Conservation (phyloP, 2,888 invertebrate species). For the Chirona hameri region DNA sequence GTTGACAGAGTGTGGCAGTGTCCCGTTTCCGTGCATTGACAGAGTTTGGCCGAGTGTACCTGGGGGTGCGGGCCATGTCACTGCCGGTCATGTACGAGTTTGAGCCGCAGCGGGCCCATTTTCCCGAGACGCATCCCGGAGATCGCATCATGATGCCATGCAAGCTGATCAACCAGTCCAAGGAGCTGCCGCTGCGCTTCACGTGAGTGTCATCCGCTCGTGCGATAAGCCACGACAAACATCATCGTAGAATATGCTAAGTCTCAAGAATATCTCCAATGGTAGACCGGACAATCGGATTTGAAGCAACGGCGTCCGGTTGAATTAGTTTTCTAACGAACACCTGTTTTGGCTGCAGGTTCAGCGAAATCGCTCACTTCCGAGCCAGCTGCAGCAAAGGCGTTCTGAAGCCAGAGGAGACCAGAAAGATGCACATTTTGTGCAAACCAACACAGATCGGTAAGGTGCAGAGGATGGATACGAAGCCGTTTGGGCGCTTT, state of each 20-base stretch:
- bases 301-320: no score
- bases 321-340: no score
- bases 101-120: not conserved
- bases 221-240: no score
- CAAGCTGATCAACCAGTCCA: not conserved
- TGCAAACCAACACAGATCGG: slow-evolving; percentile 1
- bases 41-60: not conserved
- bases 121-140: not conserved
- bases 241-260: no score
- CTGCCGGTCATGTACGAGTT: slow-evolving; percentile 14
- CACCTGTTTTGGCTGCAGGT: not conserved
- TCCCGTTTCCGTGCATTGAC: not conserved
- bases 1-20: no score
- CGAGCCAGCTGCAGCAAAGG: not conserved
- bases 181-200: slow-evolving; percentile 1
- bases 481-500: no score
- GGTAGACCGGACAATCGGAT: no score
- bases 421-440: not conserved
- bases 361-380: slow-evolving; percentile 1
- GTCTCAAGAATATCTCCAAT: no score
- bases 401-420: not conserved
- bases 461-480: not conserved
- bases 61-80: not conserved
- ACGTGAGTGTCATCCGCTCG: not conserved
- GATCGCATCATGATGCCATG: not conserved